Base-by-base conservation (phyloP, 2,797 vertebrate genomes). In the Catamblyrhynchus diadema region DNA sequence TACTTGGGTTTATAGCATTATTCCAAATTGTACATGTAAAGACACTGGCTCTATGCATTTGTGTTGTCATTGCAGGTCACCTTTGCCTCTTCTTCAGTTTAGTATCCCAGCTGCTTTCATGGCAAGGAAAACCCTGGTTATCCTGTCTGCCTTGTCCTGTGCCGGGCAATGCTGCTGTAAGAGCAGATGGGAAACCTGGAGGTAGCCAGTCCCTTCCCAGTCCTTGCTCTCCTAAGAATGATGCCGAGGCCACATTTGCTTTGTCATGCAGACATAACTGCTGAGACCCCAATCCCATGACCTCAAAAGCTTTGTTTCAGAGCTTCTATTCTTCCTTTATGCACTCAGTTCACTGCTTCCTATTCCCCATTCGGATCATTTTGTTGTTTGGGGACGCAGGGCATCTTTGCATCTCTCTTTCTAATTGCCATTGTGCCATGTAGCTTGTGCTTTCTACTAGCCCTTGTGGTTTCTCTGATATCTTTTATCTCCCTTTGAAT, bases 291-390 rank as follows among this genome's bases (percentile, higher is more conserved):
- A 95, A 73, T 96, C 95, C 94, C 94, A 92, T 96, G 94, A 94
- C 95, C 91, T 96, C 95, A 79, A 90, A 92, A 92, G 92, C 95
- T 93, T 96, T 96, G 94, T 97, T 91, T 93, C 89, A 91, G 92
- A 86, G 94, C 73, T 90, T 74, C 85, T 62, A 93, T 96, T 94
- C 91, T 97, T 95, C 56, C 75, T 92, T 92, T 89, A 61, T 94
- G 70, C 73, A 61, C 84, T 94, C 91, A 96, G 84, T 88, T 95
- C 94, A 90, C 89, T 88, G 91, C 94, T 79, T 94, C 28, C 0
- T 93, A 88, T 66, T 94, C 62, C 85, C 81, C 81, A 62, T 91
- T 92, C 6, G 4, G 80, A 89, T 94, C 37, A 59, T 94, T 86
- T 91, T 81, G 91, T 92, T 89, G 69, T 90, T 88, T 2, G 1